Evolutionary conservation across 2,888 invertebrate species (phyloP).

Genomic region (Carpatolechia fugitivella): DNA sequence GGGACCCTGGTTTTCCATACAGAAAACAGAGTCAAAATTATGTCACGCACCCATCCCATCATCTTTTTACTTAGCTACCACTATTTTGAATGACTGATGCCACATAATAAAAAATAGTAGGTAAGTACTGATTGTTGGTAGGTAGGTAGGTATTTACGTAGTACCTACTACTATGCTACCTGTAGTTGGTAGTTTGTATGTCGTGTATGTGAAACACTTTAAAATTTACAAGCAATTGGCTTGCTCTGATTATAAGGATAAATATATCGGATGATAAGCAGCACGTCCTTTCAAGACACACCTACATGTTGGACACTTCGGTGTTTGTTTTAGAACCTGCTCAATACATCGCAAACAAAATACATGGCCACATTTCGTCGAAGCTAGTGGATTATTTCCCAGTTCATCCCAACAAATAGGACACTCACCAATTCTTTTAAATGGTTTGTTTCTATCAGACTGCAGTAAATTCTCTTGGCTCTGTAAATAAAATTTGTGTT

Average conservation of each 20-base stretch:
- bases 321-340: constrained; percentile 34
- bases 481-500: background rate
- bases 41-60: too few relatives aligned
- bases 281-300: constrained; percentile 35
- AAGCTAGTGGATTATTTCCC: constrained; percentile 47
- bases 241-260: constrained; percentile 15
- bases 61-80: too few relatives aligned
- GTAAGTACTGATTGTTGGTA: too few relatives aligned
- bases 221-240: background rate
- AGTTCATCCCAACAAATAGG: constrained; percentile 57
- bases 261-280: constrained; percentile 48
- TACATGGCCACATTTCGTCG: constrained; percentile 64
- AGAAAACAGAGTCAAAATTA: too few relatives aligned
- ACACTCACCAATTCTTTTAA: constrained; percentile 41
- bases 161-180: too few relatives aligned
- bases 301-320: constrained; percentile 56
- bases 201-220: too few relatives aligned
- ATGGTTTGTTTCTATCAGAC: background rate
- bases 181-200: too few relatives aligned
- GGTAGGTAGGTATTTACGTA: too few relatives aligned
- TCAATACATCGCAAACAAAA: constrained; percentile 50
- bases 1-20: too few relatives aligned
- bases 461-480: background rate
- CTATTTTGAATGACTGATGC: too few relatives aligned
- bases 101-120: too few relatives aligned